A percentile compares a stretch with the other conserved stretches of the same genome.
Conservation (phyloP, 2,113 vertebrate species). For the Tichodroma muraria region DNA sequence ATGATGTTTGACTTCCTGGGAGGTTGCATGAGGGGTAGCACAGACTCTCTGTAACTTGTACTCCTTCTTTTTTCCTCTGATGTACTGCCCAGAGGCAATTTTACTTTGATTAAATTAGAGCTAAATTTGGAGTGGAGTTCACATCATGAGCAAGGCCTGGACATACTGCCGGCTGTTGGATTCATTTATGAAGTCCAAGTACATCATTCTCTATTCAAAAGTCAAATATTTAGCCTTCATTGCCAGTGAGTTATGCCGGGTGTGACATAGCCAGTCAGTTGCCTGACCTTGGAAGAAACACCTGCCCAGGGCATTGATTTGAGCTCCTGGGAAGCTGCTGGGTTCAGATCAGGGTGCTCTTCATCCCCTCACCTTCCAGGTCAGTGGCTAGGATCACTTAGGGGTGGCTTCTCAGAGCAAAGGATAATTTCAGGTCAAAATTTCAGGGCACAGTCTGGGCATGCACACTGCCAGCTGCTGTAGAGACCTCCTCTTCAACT, state of each 20-base stretch:
- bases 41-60: not conserved
- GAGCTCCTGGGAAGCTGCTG: not conserved
- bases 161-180: rapidly evolving
- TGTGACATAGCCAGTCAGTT: not conserved
- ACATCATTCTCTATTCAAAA: not conserved
- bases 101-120: not conserved
- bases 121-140: not conserved
- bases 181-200: not conserved
- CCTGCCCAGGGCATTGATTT: not conserved
- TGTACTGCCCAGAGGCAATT: not conserved
- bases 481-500: not conserved
- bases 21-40: not conserved
- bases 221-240: not conserved
- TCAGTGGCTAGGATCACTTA: not conserved
- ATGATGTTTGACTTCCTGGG: not conserved
- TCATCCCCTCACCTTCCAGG: not conserved
- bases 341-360: not conserved
- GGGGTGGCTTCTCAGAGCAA: not conserved
- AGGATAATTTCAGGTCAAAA: not conserved
- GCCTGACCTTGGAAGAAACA: not conserved
- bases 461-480: not conserved
- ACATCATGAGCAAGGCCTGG: not conserved
- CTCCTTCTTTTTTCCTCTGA: not conserved
- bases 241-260: not conserved
- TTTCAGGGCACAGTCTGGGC: not conserved